Conservation (phyloP, 2,888 invertebrate genomes). For the Dasypogon diadema region DNA sequence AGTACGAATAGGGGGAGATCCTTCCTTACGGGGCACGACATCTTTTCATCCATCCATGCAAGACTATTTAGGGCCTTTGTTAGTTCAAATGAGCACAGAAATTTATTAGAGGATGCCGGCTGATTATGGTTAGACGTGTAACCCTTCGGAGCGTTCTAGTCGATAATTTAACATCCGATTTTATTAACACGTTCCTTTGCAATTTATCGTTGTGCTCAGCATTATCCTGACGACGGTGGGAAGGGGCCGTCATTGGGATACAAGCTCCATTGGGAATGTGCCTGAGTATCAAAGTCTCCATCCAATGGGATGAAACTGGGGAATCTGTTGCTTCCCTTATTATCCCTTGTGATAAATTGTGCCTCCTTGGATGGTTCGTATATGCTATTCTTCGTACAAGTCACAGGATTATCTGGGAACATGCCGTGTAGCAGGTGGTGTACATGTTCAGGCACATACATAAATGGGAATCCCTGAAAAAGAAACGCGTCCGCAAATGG, state of each 20-base stretch:
- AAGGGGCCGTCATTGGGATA: not conserved
- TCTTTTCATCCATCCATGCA: not conserved
- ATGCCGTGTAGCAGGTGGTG: slow-evolving; percentile 39
- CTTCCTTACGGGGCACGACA: not conserved
- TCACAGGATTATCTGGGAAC: slow-evolving; percentile 34
- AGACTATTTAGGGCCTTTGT: slow-evolving; percentile 12
- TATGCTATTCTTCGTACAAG: slow-evolving; percentile 36
- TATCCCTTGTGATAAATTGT: slow-evolving; percentile 47
- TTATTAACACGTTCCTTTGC: slow-evolving; percentile 50
- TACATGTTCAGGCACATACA: not conserved
- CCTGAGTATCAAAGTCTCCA: slow-evolving; percentile 20
- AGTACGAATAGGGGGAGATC: not conserved
- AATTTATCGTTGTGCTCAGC: slow-evolving; percentile 35
- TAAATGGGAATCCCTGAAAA: slow-evolving; percentile 10
- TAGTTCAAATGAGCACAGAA: slow-evolving; percentile 11
- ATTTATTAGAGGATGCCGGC: slow-evolving; percentile 35
- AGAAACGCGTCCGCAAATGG: slow-evolving; percentile 38
- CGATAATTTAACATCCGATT: slow-evolving; percentile 49
- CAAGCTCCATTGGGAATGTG: not conserved
- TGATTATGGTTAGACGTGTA: slow-evolving; percentile 38
- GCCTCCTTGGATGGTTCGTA: slow-evolving; percentile 28
- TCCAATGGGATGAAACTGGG: slow-evolving; percentile 24
- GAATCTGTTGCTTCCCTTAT: slow-evolving; percentile 50
- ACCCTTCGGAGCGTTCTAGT: slow-evolving; percentile 2
- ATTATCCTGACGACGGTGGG: slow-evolving; percentile 6